These are phyloP conservation scores for Drosophila parvula DNA, from an alignment of 1,140 invertebrate genomes.

Conservation along the genomic window DNA sequence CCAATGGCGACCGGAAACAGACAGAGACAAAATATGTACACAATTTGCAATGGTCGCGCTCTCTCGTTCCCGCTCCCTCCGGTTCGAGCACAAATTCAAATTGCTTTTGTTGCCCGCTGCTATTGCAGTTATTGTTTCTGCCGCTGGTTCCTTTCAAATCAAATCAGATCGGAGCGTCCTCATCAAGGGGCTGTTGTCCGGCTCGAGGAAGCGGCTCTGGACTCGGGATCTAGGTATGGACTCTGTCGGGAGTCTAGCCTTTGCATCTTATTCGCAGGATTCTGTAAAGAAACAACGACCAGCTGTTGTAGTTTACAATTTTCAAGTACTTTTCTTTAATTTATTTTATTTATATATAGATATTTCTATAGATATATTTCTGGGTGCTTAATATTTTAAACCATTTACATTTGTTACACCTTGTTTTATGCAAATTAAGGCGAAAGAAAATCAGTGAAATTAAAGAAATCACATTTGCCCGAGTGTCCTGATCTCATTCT, in stretches of 20 bases:
- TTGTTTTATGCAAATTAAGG: not conserved
- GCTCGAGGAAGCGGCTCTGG: constrained; percentile 15
- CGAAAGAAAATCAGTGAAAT: not conserved
- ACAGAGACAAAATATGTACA: constrained; percentile 66
- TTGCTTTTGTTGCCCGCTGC: constrained; percentile 62
- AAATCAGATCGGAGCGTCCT: constrained; percentile 52
- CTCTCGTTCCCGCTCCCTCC: constrained; percentile 15
- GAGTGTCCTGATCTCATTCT: not conserved
- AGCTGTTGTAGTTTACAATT: not conserved
- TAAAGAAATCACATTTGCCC: constrained; percentile 7
- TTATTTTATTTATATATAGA: not conserved
- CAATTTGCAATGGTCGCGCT: constrained; percentile 56
- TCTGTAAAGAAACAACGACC: constrained; percentile 49
- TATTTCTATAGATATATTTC: not conserved
- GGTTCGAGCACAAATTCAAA: constrained; percentile 67
- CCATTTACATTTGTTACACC: not conserved
- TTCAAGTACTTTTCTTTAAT: not conserved
- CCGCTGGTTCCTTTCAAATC: constrained; percentile 46
- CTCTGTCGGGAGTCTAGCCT: constrained; percentile 49
- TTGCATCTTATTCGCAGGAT: constrained; percentile 48
- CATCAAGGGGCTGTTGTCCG: constrained; percentile 23
- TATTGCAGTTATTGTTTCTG: constrained; percentile 62
- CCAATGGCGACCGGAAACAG: constrained; percentile 25
- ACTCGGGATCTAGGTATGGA: constrained; percentile 42
- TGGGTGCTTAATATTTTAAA: not conserved